These are phyloP conservation scores for Poeciliopsis prolifica DNA, from an alignment of 2,113 vertebrate species.

Conservation along the genomic window DNA sequence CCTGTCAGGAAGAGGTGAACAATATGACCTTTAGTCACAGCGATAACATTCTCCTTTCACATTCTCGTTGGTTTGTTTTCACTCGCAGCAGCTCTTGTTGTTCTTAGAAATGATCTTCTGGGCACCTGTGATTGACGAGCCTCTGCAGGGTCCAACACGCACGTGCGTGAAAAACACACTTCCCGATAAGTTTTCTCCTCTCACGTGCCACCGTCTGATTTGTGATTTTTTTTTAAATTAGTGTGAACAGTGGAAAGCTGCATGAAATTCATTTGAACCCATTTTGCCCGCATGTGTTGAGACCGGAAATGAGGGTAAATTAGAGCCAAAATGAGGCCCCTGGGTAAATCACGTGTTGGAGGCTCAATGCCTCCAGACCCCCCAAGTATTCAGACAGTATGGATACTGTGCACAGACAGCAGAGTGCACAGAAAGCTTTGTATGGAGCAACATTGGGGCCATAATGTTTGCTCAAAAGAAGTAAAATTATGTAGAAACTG, in stretches of 20 bases:
- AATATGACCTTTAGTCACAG: slow-evolving; percentile 75
- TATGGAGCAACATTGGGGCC: too few species aligned
- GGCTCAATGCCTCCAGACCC: too few species aligned
- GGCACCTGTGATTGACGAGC: slow-evolving; percentile 65
- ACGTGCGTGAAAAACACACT: background rate
- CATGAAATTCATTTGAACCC: background rate
- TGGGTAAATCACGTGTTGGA: slow-evolving; percentile 1
- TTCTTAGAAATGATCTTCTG: slow-evolving; percentile 60
- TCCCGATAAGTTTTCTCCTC: slow-evolving; percentile 5
- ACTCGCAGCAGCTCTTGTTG: slow-evolving; percentile 63
- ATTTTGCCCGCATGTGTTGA: background rate
- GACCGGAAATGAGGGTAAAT: slow-evolving; percentile 11
- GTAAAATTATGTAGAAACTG: too few species aligned
- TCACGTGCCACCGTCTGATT: background rate
- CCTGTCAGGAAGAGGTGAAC: slow-evolving; percentile 78
- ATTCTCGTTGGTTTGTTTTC: slow-evolving; percentile 65
- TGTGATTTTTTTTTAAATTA: background rate
- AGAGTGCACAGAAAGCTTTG: background rate
- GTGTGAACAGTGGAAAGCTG: slow-evolving; percentile 3
- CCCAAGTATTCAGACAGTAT: too few species aligned
- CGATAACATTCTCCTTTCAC: slow-evolving; percentile 75
- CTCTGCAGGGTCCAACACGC: slow-evolving; percentile 23
- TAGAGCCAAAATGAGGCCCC: slow-evolving; percentile 17
- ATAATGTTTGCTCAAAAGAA: too few species aligned
- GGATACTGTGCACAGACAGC: too few species aligned